phyloP scores from a whole-genome alignment of 2,797 vertebrate genomes.

The Chaunax sp. region DNA sequence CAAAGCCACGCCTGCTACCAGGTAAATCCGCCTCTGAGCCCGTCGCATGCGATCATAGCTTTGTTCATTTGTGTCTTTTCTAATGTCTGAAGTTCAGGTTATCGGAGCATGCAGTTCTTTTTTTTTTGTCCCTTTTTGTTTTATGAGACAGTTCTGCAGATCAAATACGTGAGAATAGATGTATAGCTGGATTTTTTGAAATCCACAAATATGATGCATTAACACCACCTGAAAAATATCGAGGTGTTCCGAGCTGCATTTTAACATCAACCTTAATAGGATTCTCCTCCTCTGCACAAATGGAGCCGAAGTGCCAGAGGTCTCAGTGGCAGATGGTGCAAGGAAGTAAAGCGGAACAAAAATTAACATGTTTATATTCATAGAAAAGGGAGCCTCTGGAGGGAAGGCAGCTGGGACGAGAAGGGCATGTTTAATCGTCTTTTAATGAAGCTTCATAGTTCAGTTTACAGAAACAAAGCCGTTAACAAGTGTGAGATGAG shows the following conservation, averaged over 20 bases:
- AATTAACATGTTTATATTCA: conserved; percentile 40
- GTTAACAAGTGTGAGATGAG: background rate
- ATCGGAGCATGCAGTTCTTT: conserved; percentile 18
- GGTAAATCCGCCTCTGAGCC: conserved; percentile 72
- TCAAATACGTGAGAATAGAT: background rate
- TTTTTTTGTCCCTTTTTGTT: background rate
- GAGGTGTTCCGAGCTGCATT: conserved; percentile 13
- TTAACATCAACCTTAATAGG: background rate
- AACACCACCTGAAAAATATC: conserved; percentile 1
- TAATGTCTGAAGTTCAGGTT: background rate
- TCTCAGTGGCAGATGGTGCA: conserved; percentile 47
- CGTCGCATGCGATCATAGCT: conserved; percentile 41
- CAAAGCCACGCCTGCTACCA: conserved; percentile 81
- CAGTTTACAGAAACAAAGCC: background rate
- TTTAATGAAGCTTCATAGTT: background rate
- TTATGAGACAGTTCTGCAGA: conserved; percentile 1
- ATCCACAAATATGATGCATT: background rate
- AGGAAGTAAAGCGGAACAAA: conserved; percentile 15
- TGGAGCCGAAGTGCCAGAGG: conserved; percentile 24
- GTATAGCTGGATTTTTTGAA: background rate
- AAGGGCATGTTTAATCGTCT: background rate
- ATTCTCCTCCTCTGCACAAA: conserved; percentile 3
- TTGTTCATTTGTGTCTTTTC: conserved; percentile 18
- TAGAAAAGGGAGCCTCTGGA: conserved; percentile 26
- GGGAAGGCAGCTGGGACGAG: background rate